Conservation (phyloP, 2,113 vertebrate genomes). For the Gopherus evgoodei region DNA sequence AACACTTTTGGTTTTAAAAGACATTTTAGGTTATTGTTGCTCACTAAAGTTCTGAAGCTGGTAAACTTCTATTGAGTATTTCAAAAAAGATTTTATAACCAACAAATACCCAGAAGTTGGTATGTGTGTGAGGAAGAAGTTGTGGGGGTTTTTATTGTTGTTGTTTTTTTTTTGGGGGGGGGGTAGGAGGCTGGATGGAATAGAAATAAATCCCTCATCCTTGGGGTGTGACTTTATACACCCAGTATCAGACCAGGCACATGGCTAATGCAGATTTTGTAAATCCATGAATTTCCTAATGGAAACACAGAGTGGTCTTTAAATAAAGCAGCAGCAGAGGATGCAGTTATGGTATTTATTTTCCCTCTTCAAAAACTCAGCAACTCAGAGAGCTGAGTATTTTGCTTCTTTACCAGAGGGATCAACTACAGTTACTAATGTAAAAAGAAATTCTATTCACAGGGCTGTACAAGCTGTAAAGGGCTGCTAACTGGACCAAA, state of each 20-base stretch:
- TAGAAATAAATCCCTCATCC: constrained; percentile 15
- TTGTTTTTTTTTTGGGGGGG: not conserved
- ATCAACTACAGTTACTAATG: constrained; percentile 30
- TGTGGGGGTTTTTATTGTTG: not conserved
- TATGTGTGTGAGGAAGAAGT: not conserved
- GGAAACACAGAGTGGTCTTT: constrained; percentile 48
- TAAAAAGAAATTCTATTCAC: constrained; percentile 44
- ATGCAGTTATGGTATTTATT: constrained; percentile 42
- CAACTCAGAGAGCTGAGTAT: constrained; percentile 28
- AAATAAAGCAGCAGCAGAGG: constrained; percentile 18
- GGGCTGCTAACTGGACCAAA: constrained; percentile 39
- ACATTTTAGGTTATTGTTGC: not conserved
- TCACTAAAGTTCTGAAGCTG: not conserved
- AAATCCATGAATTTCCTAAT: constrained; percentile 59
- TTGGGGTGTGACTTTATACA: not conserved
- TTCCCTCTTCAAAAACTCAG: constrained; percentile 35
- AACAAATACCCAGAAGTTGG: not conserved
- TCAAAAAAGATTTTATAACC: not conserved
- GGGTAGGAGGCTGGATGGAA: not conserved
- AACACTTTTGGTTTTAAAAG: constrained; percentile 4
- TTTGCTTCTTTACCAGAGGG: constrained; percentile 21
- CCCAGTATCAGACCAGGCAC: constrained; percentile 7
- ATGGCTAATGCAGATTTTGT: constrained; percentile 53
- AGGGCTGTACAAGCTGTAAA: constrained; percentile 34
- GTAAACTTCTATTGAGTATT: not conserved